phyloP scores from a whole-genome alignment of 2,888 invertebrate species.

The Hydriomena furcata region DNA sequence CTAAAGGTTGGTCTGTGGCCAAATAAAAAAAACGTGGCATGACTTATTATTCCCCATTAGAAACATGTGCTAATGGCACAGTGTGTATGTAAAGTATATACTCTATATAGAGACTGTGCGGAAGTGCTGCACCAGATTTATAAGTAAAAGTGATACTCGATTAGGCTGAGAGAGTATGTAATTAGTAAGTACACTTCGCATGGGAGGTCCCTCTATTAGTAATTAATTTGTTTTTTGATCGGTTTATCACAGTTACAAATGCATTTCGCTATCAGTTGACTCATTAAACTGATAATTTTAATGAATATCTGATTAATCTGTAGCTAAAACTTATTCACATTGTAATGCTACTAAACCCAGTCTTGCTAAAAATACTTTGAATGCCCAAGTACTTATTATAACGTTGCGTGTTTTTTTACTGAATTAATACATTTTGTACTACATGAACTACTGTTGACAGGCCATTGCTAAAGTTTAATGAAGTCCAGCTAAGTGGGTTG shows the following conservation, averaged over 20 bases:
- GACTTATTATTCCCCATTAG: no score
- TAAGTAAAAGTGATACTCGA: constrained; percentile 45
- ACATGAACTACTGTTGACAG: no score
- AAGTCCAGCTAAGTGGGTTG: no score
- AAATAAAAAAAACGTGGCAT: no score
- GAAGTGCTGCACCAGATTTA: constrained; percentile 56
- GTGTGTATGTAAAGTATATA: constrained; percentile 17
- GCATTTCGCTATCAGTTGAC: constrained; percentile 4
- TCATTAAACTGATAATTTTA: not conserved
- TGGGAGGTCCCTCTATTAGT: constrained; percentile 55
- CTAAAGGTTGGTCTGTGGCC: no score
- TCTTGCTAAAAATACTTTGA: no score
- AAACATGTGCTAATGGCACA: not conserved
- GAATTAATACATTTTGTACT: no score
- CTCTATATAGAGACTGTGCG: constrained; percentile 30
- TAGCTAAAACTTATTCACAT: not conserved
- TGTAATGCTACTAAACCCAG: not conserved
- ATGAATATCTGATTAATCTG: not conserved
- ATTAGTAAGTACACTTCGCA: constrained; percentile 51
- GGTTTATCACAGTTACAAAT: constrained; percentile 38
- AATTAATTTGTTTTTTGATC: constrained; percentile 42
- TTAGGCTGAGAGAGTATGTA: constrained; percentile 52
- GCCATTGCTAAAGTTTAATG: no score
- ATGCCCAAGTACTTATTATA: no score
- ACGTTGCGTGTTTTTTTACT: no score